Evolutionary conservation across 1,140 invertebrate species (phyloP).

Genomic region (Nebria ingens): DNA sequence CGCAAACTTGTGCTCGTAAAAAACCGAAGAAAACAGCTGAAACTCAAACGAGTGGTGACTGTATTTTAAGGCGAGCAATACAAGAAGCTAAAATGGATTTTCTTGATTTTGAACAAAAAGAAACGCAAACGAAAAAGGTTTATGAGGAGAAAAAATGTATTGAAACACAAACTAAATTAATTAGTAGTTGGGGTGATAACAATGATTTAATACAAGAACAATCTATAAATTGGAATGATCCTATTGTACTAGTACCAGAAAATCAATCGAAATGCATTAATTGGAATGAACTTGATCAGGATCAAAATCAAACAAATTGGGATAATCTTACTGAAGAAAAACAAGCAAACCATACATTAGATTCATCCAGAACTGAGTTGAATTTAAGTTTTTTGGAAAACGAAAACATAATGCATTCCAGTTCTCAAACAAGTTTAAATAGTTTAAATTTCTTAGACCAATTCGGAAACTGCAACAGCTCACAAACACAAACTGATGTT

Average conservation of each 20-base stretch:
- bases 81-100: background rate
- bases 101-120: slow-evolving; percentile 12
- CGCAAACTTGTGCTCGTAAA: slow-evolving; percentile 34
- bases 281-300: too few species aligned
- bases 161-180: too few species aligned
- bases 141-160: slow-evolving; percentile 28
- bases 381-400: slow-evolving; percentile 18
- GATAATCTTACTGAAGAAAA: too few species aligned
- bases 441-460: slow-evolving; percentile 35
- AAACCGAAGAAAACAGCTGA: slow-evolving; percentile 34
- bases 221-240: slow-evolving; percentile 22
- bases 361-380: slow-evolving; percentile 18
- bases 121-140: slow-evolving; percentile 21
- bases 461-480: slow-evolving; percentile 38
- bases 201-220: too few species aligned
- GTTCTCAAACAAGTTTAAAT: slow-evolving; percentile 20
- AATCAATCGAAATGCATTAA: too few species aligned
- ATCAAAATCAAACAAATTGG: too few species aligned
- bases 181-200: too few species aligned
- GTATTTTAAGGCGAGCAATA: slow-evolving; percentile 20
- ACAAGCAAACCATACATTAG: too few species aligned
- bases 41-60: slow-evolving; percentile 38
- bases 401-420: slow-evolving; percentile 14
- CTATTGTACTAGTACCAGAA: slow-evolving; percentile 16
- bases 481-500: slow-evolving; percentile 46